A percentile compares a stretch with the other conserved stretches of the same genome.
phyloP scores from a whole-genome alignment of 2,797 vertebrate genomes.

The Hafferia zeledoni region DNA sequence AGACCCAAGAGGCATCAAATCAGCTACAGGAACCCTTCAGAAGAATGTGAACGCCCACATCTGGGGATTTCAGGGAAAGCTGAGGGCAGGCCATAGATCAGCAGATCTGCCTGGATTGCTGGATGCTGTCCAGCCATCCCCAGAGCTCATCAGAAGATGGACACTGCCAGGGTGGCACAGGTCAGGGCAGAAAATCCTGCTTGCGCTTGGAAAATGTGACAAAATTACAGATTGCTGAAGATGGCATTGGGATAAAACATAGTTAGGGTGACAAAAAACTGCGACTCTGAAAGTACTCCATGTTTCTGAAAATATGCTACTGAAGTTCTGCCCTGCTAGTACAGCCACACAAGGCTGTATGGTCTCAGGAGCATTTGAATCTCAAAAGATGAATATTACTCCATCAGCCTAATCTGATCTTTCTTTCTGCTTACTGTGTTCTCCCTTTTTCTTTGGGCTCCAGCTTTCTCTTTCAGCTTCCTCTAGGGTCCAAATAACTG shows the following conservation, averaged over 20 bases:
- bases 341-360: not conserved
- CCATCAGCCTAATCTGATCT: not conserved
- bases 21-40: not conserved
- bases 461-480: not conserved
- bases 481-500: not conserved
- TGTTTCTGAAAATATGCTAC: not conserved
- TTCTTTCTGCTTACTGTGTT: not conserved
- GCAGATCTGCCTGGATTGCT: not conserved
- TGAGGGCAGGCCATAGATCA: not conserved
- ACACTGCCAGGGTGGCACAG: not conserved
- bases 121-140: not conserved
- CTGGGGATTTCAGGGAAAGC: not conserved
- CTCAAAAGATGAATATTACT: not conserved
- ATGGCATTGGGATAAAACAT: not conserved
- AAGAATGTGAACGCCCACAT: not conserved
- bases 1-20: not conserved
- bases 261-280: conserved; percentile 16
- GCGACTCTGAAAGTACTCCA: not conserved
- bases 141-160: not conserved
- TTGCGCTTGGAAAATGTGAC: not conserved
- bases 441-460: not conserved
- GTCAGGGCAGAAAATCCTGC: conserved; percentile 30
- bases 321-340: not conserved
- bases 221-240: conserved; percentile 13
- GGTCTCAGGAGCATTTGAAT: not conserved